Conservation (phyloP, 1,140 invertebrate genomes). For the Drosophila sp. region DNA sequence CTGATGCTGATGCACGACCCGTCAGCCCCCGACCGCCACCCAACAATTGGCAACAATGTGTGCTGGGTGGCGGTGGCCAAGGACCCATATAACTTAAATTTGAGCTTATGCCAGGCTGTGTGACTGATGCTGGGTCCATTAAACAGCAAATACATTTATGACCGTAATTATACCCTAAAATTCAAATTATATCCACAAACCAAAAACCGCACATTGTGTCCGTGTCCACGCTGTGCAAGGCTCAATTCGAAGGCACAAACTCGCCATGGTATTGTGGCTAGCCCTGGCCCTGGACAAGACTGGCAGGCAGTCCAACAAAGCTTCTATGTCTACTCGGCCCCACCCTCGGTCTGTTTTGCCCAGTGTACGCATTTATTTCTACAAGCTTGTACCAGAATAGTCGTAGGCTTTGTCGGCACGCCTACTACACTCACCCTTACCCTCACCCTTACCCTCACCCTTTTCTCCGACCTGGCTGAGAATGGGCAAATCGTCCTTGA, state of each 20-base stretch:
- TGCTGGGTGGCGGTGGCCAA: conserved; percentile 30
- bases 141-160: conserved; percentile 82
- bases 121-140: conserved; percentile 50
- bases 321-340: conserved; percentile 24
- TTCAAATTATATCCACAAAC: conserved; percentile 82
- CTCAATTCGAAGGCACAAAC: conserved; percentile 51
- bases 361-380: conserved; percentile 63
- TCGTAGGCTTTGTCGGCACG: conserved; percentile 73
- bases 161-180: conserved; percentile 82
- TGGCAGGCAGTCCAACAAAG: conserved; percentile 40
- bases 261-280: conserved; percentile 57
- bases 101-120: conserved; percentile 13
- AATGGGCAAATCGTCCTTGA: conserved; percentile 37
- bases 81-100: conserved; percentile 21
- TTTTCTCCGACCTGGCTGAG: not conserved
- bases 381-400: conserved; percentile 76
- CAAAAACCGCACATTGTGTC: conserved; percentile 69
- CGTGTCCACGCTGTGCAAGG: conserved; percentile 43
- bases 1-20: no score
- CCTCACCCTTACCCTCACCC: not conserved
- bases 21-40: not conserved
- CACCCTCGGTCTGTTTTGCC: conserved; percentile 31
- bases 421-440: conserved; percentile 37
- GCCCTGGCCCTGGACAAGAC: conserved; percentile 54
- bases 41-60: conserved; percentile 44